phyloP scores from a whole-genome alignment of 2,888 invertebrate genomes.

The Dryadula phaetusa region DNA sequence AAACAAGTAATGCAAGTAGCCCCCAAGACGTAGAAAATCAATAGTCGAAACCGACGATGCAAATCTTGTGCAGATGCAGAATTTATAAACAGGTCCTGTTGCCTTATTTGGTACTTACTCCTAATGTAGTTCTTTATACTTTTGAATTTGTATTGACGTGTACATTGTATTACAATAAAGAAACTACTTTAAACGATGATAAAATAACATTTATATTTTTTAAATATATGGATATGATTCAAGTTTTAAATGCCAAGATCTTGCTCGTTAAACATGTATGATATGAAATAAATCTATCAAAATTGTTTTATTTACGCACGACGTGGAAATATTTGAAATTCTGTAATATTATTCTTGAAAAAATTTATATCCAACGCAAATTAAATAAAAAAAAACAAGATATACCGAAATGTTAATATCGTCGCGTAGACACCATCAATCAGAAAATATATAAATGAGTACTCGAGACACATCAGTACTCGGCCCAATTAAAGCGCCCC shows the following conservation, averaged over 20 bases:
- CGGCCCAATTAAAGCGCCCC: constrained; percentile 81
- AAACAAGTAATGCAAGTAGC: constrained; percentile 81
- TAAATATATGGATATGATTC: neutral
- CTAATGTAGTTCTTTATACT: constrained; percentile 53
- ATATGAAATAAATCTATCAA: constrained; percentile 4
- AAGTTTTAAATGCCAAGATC: neutral
- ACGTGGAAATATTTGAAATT: neutral
- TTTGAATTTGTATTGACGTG: neutral
- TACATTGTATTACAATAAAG: neutral
- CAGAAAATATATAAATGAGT: constrained; percentile 51
- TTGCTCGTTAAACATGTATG: neutral
- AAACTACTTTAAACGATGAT: neutral
- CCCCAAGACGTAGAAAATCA: constrained; percentile 82
- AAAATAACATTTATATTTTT: neutral
- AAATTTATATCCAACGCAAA: neutral
- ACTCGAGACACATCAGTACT: constrained; percentile 59
- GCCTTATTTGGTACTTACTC: constrained; percentile 71
- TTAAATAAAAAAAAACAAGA: neutral
- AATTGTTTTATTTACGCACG: constrained; percentile 2
- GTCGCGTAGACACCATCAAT: constrained; percentile 49
- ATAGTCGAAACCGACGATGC: constrained; percentile 80
- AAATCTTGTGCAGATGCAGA: constrained; percentile 75
- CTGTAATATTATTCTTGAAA: neutral
- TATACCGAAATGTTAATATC: constrained; percentile 12
- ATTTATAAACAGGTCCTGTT: constrained; percentile 65